phyloP scores from a whole-genome alignment of 2,113 vertebrate species.

The Percina caprodes region DNA sequence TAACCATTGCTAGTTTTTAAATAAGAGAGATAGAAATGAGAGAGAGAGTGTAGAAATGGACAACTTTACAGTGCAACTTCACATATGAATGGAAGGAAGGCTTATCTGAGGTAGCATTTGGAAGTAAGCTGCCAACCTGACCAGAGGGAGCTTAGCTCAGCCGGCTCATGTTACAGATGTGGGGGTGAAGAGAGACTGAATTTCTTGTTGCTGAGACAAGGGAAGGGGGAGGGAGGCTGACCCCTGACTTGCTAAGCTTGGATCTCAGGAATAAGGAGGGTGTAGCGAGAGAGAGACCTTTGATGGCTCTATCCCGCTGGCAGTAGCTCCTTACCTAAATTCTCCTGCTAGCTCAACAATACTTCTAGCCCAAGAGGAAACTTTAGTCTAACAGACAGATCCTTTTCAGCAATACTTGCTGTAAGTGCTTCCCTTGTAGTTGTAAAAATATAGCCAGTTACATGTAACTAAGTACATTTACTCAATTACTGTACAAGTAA shows the following conservation, averaged over 20 bases:
- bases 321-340: slow-evolving; percentile 66
- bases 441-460: background rate
- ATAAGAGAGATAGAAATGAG: background rate
- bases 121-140: slow-evolving; percentile 37
- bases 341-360: slow-evolving; percentile 32
- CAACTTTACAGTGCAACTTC: background rate
- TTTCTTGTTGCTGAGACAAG: slow-evolving; percentile 57
- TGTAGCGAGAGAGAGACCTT: slow-evolving; percentile 11
- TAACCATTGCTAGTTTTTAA: background rate
- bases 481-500: too few species aligned
- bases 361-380: slow-evolving; percentile 43
- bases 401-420: background rate
- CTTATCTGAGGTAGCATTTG: slow-evolving; percentile 48
- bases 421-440: background rate
- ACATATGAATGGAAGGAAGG: slow-evolving; percentile 40
- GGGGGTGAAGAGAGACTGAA: slow-evolving; percentile 2
- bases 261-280: slow-evolving; percentile 54
- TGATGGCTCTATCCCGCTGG: slow-evolving; percentile 52
- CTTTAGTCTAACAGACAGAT: slow-evolving; percentile 34
- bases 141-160: slow-evolving; percentile 15
- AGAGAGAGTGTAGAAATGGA: background rate
- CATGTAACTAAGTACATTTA: background rate
- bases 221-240: slow-evolving; percentile 28
- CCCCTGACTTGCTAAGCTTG: slow-evolving; percentile 53
- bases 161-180: slow-evolving; percentile 64